Base-by-base conservation (phyloP, 2,113 vertebrate genomes). In the Ctenodactylus gundi region DNA sequence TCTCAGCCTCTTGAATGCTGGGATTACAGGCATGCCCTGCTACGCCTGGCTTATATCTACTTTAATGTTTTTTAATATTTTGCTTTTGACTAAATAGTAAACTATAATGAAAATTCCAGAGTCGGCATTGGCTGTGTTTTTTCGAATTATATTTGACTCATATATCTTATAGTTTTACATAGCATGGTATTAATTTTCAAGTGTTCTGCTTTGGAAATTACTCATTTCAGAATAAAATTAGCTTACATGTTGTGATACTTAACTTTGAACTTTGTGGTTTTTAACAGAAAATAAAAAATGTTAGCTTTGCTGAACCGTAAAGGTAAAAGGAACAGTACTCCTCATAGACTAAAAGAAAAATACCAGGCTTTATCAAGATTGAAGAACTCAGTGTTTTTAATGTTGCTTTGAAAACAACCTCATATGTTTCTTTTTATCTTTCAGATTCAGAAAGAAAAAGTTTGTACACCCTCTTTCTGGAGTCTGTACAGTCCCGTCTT, bases 391-490 rank as follows among this genome's bases (percentile, higher is more conserved):
- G 27, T 60, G 31, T 53, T 85, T 27, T 4, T 1, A 6, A 13
- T 31, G 2, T 55, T 88, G 78, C 77, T 67, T 90, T 27, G 73
- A 60, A 41, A 84, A 84, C 4, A 62, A 94, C 53, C 95, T 44
- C 0, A 0, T 67, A 31, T 20, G 2, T 77, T 34, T 76, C 82
- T 46, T 88, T 94, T 62, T 95, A 34, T 73, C 3, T 72, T 97
- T 90, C 97, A 99, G 99, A 99, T 92, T 99, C 99, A 27, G 99
- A 99, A 95, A 98, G 99, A 78, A 99, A 99, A 98, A 99, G 99
- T 95, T 96, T 99, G 4, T 99, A 99, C 60, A 98, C 98, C 0
- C 98, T 99, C 15, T 99, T 99, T 95, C 93, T 99, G 97, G 99
- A 99, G 84, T 99, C 99, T 0, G 99, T 99, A 81, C 99, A 99